These are phyloP conservation scores for Isaurus tuberculatus DNA, from an alignment of 92 coral and sea anemone genomes.

Conservation along the genomic window DNA sequence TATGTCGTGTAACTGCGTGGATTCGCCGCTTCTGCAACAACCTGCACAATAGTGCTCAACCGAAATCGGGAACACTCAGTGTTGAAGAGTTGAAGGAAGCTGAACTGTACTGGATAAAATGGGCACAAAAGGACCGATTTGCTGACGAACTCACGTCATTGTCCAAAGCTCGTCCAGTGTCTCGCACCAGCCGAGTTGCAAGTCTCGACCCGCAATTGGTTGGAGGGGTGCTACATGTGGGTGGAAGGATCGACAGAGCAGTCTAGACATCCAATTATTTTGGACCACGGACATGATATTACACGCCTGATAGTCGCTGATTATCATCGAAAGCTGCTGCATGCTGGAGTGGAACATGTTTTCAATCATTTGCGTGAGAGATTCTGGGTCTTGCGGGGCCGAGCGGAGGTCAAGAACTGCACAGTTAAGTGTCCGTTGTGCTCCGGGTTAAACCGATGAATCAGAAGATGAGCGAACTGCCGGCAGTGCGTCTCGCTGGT, in stretches of 20 bases:
- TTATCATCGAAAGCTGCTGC: not conserved
- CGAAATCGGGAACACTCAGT: not conserved
- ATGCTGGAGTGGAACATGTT: not conserved
- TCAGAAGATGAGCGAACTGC: too few relatives aligned
- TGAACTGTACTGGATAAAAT: not conserved
- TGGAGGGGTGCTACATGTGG: not conserved
- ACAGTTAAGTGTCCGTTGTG: too few relatives aligned
- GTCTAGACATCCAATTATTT: not conserved
- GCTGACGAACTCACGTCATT: not conserved
- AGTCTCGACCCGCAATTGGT: not conserved
- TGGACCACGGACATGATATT: not conserved
- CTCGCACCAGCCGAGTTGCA: not conserved
- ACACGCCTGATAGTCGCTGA: not conserved
- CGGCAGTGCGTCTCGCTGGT: too few relatives aligned
- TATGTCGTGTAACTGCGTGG: not conserved
- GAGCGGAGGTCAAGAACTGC: too few relatives aligned
- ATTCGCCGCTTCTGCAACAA: not conserved
- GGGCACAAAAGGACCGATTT: constrained; percentile 16
- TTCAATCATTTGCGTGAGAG: too few relatives aligned
- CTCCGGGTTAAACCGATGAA: too few relatives aligned
- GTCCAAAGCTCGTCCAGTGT: not conserved
- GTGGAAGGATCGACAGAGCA: not conserved
- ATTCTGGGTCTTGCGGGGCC: too few relatives aligned
- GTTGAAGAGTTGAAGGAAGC: not conserved
- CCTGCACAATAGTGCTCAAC: not conserved